Base-by-base conservation (phyloP, 2,888 invertebrate species). In the Strigamia maritima region DNA sequence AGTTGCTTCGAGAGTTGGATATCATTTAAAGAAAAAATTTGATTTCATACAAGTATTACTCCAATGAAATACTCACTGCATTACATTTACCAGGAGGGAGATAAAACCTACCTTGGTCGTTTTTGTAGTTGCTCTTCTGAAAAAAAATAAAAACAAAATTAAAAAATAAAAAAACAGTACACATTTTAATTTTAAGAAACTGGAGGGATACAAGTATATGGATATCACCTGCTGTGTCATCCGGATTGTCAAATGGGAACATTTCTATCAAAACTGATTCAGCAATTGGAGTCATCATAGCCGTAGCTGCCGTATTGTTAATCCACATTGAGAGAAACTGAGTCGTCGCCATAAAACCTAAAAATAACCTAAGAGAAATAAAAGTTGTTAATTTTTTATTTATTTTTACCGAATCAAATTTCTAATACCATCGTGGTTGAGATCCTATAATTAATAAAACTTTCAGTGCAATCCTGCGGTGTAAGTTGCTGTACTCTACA, bases 171-270 rank as follows among this genome's bases (percentile, higher is more conserved):
- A 40, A 40, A 2, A 2, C 2, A 8, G 10, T 6, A 40, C 10
- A 40, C 2, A 10, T 40, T 40, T 6, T 2, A 3, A 40, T 40
- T 10, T 40, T 40, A 14, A 40, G 6, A 10, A 40, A 40, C 2
- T 12, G 4, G 4, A 40, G 16, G 2, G 40, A 12, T 14, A 40
- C 2, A 31, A 31, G n/a, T 35, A 7, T 35, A 35, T 14, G 16
- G n/a, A n/a, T n/a, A n/a, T n/a, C 86, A 65, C 65, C 26, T 16
- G 24, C 65, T 1, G 65, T 65, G 2, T 65, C 65, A 3, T 65
- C 65, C 3, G 65, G 65, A 26, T 65, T 38, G 10, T 40, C 38
- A 78, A 54, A 49, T 28, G 78, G 70, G 38, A 19, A 78, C 65
- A 78, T 28, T 38, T 78, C 40, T 14, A 49, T 1, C 28, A 79